Evolutionary conservation across 2,113 vertebrate genomes (phyloP).

Genomic region (Gallinago media): DNA sequence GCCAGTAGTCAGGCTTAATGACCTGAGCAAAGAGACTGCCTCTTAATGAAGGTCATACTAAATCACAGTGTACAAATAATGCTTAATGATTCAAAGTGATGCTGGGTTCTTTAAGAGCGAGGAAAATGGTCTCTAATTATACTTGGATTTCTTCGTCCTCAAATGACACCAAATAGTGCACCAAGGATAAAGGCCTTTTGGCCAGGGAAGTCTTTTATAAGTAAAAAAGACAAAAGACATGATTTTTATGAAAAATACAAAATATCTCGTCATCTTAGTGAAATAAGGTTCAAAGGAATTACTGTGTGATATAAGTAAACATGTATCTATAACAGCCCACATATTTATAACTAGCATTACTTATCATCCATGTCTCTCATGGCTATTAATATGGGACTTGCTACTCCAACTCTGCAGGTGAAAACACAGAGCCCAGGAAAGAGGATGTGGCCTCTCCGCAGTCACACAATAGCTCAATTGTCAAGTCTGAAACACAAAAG

Average conservation of each 20-base stretch:
- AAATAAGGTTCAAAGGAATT: background rate
- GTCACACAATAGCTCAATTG: conserved; percentile 51
- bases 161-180: background rate
- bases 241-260: background rate
- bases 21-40: conserved; percentile 24
- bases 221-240: background rate
- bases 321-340: background rate
- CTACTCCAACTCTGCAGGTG: background rate
- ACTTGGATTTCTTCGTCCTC: conserved; percentile 9
- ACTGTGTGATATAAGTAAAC: background rate
- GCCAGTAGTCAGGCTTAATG: background rate
- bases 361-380: background rate
- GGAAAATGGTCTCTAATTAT: conserved; percentile 24
- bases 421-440: conserved; percentile 18
- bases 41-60: conserved; percentile 34
- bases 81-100: conserved; percentile 15
- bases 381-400: background rate
- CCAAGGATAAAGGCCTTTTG: background rate
- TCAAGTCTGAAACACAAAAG: background rate
- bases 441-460: conserved; percentile 33
- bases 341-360: background rate
- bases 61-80: conserved; percentile 36
- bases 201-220: background rate
- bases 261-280: background rate
- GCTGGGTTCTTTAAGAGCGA: conserved; percentile 1